These are phyloP conservation scores for Cephonodes hylas DNA, from an alignment of 2,888 invertebrate genomes.

Conservation along the genomic window DNA sequence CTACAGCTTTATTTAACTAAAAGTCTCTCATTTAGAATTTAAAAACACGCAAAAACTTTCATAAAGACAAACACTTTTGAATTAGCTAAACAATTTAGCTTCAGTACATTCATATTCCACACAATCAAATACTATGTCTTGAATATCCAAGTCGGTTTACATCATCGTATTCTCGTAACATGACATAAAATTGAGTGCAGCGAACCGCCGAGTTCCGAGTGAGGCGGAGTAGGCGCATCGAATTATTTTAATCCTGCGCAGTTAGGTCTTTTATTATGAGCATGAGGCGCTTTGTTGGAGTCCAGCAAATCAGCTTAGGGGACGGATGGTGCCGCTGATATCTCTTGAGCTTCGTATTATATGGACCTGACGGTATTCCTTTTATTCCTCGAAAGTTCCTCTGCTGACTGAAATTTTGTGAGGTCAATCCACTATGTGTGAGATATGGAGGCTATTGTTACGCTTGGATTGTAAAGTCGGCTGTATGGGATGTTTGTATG, in stretches of 20 bases:
- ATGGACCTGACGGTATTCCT: constrained; percentile 47
- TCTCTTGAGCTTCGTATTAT: constrained; percentile 58
- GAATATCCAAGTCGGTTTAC: no score
- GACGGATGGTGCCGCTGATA: constrained; percentile 63
- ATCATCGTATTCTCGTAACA: neutral
- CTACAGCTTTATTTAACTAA: no score
- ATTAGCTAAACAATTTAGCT: no score
- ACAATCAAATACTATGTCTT: no score
- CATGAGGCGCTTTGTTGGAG: constrained; percentile 56
- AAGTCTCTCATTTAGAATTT: no score
- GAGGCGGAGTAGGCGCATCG: constrained; percentile 30
- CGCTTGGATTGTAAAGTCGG: neutral
- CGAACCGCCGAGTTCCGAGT: neutral
- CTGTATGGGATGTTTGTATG: neutral
- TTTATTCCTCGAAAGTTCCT: constrained; percentile 19
- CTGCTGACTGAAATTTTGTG: neutral
- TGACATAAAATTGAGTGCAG: neutral
- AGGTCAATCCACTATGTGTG: neutral
- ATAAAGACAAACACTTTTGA: no score
- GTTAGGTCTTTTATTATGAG: constrained; percentile 65
- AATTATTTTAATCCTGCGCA: constrained; percentile 69
- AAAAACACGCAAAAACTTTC: no score
- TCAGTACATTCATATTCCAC: no score
- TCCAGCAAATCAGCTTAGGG: constrained; percentile 74
- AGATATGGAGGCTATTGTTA: neutral